Base-by-base conservation (phyloP, 2,797 vertebrate genomes). In the Gadopsis bispinosus region DNA sequence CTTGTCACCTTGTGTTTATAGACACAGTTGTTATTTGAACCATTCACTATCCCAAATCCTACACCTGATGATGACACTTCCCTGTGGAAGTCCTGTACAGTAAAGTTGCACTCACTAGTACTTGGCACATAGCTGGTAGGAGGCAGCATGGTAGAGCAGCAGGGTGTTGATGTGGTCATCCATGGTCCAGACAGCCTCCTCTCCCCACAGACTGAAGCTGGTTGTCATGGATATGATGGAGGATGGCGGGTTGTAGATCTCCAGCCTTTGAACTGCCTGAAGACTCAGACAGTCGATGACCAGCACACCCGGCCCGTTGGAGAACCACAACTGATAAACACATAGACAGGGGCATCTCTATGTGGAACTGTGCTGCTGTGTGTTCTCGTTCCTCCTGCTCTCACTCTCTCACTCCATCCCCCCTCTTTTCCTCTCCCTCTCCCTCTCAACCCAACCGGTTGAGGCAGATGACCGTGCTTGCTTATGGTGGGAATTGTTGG, bases 171-270 rank as follows among this genome's bases (percentile, higher is more conserved):
- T 95, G 62, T 90, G 91, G 61, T 96, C 94, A 0, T 99, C 98
- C 87, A 99, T 92, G 13, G 95, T 97, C 98, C 97, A 99, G 10
- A 97, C 92, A 0, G 96, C 95, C 89, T 99, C 98, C 68, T 98
- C 97, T 0, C 96, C 97, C 4, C 94, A 94, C 65, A 96, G 95
- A 75, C 96, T 95, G 0, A 95, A 94, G 87, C 94, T 95, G 61
- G 95, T 95, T 19, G 91, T 88, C 35, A 99, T 92, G 13, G 97
- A 96, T 0, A 92, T 62, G 35, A 99, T 81, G 1, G 76, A 22
- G 0, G 97, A 97, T 0, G 97, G 97, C 0, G 94, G 86, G 0
- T 29, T 37, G 69, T 96, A 99, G 26, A 97, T 95, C 53, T 99
- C 98, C 60, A 99, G 93, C 53, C 98, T 93, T 31, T 89, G 89